A percentile compares a stretch with the other conserved stretches of the same genome.
phyloP scores from a whole-genome alignment of 2,797 vertebrate species.

The Coranthus polyacanthus region DNA sequence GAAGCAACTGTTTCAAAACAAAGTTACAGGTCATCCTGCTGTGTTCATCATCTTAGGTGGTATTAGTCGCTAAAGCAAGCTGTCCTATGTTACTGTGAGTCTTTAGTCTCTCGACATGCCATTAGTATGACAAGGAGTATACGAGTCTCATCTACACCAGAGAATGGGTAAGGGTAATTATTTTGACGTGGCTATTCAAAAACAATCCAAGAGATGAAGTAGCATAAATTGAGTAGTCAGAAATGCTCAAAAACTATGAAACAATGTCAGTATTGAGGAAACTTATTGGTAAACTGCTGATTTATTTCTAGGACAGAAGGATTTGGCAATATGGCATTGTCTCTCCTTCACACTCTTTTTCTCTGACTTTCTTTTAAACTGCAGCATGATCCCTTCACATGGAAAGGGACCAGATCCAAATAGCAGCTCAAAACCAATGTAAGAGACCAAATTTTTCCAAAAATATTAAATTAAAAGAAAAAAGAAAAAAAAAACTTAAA shows the following conservation, averaged over 20 bases:
- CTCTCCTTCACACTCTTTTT: constrained; percentile 77
- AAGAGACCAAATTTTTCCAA: constrained; percentile 81
- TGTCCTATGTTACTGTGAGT: constrained; percentile 19
- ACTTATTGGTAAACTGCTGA: constrained; percentile 39
- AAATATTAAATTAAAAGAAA: constrained; percentile 1
- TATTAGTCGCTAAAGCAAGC: neutral
- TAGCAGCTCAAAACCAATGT: constrained; percentile 85
- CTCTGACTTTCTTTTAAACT: constrained; percentile 86
- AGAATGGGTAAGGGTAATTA: constrained; percentile 42
- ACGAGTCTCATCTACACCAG: constrained; percentile 13
- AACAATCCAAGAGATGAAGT: constrained; percentile 24
- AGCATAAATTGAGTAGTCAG: constrained; percentile 39
- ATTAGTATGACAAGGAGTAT: constrained; percentile 25
- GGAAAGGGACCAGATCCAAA: constrained; percentile 83
- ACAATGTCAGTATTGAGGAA: constrained; percentile 41
- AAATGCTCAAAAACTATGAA: constrained; percentile 27
- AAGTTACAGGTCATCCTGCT: constrained; percentile 45
- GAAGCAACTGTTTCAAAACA: constrained; percentile 31
- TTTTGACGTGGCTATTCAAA: constrained; percentile 13
- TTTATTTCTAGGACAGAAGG: constrained; percentile 61
- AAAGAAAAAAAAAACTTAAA: neutral
- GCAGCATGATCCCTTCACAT: constrained; percentile 83
- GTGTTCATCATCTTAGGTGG: constrained; percentile 20
- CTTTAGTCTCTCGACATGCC: constrained; percentile 39
- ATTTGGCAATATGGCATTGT: constrained; percentile 72